phyloP scores from a whole-genome alignment of 35 echinoderm and acorn worm species.

The Anneissia japonica region DNA sequence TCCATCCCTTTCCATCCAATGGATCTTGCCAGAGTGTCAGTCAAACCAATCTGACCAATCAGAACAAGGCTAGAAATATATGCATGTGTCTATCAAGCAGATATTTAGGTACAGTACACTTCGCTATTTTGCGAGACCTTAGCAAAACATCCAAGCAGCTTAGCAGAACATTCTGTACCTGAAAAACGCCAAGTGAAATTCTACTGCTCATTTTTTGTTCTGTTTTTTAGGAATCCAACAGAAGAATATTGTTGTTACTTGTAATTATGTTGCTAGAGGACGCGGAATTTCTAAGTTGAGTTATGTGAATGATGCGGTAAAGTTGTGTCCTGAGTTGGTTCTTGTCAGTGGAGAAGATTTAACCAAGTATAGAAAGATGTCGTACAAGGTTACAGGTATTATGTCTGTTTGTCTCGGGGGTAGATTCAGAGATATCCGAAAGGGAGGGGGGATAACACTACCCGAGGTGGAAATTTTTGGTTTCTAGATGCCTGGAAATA shows the following conservation, averaged over 20 bases:
- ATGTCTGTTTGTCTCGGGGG: too few species aligned
- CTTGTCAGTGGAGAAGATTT: slow-evolving; percentile 89
- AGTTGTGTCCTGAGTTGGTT: slow-evolving; percentile 71
- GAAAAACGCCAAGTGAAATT: too few species aligned
- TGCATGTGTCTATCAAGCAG: too few species aligned
- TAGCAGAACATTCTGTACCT: too few species aligned
- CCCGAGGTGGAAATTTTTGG: too few species aligned
- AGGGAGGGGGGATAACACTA: too few species aligned
- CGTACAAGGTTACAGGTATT: slow-evolving; percentile 78
- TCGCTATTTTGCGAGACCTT: too few species aligned
- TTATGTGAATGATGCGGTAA: slow-evolving; percentile 72
- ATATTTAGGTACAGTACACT: too few species aligned
- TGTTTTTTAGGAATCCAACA: slow-evolving; percentile 79
- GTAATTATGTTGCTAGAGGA: slow-evolving; percentile 76
- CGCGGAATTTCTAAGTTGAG: slow-evolving; percentile 62
- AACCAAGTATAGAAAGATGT: slow-evolving; percentile 81
- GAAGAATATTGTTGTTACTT: slow-evolving; percentile 82
- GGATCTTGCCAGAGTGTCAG: neutral
- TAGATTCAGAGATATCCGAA: too few species aligned
- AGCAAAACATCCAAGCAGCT: too few species aligned
- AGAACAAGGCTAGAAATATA: neutral
- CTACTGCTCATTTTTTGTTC: too few species aligned
- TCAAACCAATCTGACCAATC: neutral
- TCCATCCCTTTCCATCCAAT: neutral
- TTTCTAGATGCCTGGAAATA: too few species aligned